Base-by-base conservation (phyloP, 2,113 vertebrate species). In the Poecilia latipinna region DNA sequence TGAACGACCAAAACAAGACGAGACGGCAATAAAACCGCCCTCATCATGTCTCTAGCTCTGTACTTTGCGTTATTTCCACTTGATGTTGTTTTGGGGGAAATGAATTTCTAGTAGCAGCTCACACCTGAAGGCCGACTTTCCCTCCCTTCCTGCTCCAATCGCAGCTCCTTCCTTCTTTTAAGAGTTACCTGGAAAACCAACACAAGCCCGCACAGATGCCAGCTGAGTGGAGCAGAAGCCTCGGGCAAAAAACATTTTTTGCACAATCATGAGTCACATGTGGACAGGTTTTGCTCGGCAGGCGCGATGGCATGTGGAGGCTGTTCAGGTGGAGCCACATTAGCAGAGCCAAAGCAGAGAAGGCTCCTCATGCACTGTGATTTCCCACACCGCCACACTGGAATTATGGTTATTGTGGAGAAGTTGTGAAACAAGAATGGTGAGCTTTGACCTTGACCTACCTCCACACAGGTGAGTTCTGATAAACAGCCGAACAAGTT, bases 401-500 rank as follows among this genome's bases (percentile, higher is more conserved):
- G 32, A 33, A 70, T 31, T 57, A 76, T 29, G 39, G 4, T 4
- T 79, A 57, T 61, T 17, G 78, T 82, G 72, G 33, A 8, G 29
- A 5, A 22, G 26, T 37, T 64, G 22, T 68, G 65, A 75, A 64
- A 48, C n/a, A 4, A 19, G 64, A 57, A 77, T 19, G 10, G 90
- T 87, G 80, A 70, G 32, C 64, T 83, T 70, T 19, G 74, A 22
- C 28, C 28, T 63, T 3, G 12, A 62, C 72, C 48, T 77, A 62
- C 12, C 65, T 60, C 8, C 17, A 69, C 68, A 70, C 39, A 83
- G 89, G 86, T 90, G 67, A 90, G 88, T 86, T 33, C 15, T 12
- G 12, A 61, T 22, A 70, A 28, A 13, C 32, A 24, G 15, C 22
- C 62, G 12, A 17, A 35, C 3, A 15, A 15, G 24, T 11, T 31